Evolutionary conservation across 2,113 vertebrate genomes (phyloP), one percentile per base, ranked within the genome.

Genomic region (Coracopsis vasa): DNA sequence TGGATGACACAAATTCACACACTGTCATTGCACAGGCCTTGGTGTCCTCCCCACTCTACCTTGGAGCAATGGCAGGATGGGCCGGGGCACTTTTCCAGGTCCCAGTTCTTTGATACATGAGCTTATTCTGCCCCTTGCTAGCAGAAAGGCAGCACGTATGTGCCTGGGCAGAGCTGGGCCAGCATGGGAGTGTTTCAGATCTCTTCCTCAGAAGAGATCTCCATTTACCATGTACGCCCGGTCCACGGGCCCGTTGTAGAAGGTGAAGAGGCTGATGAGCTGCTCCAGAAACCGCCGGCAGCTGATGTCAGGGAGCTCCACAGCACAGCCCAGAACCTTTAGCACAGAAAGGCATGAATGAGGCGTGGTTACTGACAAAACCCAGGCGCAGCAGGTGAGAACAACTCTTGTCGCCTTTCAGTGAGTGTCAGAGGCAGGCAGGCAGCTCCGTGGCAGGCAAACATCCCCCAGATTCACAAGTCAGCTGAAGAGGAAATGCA

Each of bases 231-330:
- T 28, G 92, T 99, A 99, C 9, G 98, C 99, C 8, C 47, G 92
- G 16, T 95, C 96, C 54, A 99, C 96, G 0, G 99, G 98, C 7
- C 99, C 99, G 0, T 98, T 98, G 97, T 99, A 99, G 97, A 99
- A 99, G 75, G 97, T 97, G 86, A 99, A 99, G 71, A 99, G 98
- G 71, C 98, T 97, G 13, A 99, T 98, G 10, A 99, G 97, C 94
- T 98, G 98, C 80, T 99, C 97, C 96, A 99, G 98, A 29, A 99
- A 97, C n/a, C 95, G 97, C 28, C 85, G 96, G 58, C 99, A 98
- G 88, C 99, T 99, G 92, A 97, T n/a, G 20, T 99, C 99, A 3
- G 99, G 98, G 80, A 99, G 97, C 16, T 99, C 99, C 11, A 97
- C 73, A 0, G 98, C 97, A 95, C 99, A 99, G 85, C 99, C 99